Evolutionary conservation across 2,797 vertebrate genomes (phyloP), one percentile per base, ranked within the genome.

Genomic region (Sebastes diploproa): DNA sequence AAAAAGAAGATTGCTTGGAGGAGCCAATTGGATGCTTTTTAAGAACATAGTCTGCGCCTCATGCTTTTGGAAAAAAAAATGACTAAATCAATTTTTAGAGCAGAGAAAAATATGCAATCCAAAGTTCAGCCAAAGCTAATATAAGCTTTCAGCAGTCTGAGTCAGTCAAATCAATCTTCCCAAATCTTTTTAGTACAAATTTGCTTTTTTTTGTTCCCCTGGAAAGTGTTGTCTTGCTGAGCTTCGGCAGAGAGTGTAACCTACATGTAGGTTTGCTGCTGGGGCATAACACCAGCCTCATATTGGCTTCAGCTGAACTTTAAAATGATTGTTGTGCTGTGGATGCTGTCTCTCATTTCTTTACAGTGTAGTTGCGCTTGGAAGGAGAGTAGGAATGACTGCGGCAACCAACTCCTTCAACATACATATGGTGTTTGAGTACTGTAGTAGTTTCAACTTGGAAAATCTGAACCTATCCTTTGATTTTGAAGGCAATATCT

Each of bases 21-120:
- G 18, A 36, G 79, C 77, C 77, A 80, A 12, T 2, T 75, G 38
- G 70, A 71, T 64, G 13, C 52, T 66, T 72, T 72, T 72, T 63
- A 50, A 42, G 72, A 32, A 18, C 8, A 54, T 30, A 50, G 23
- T 60, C 73, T 71, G 38, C 3, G 7, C 14, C 12, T 83, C 59
- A 3, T 34, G 36, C 27, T 50, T 81, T 72, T 74, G 2, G 63
- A 66, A n/a, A 72, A 38, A 71, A 63, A 29, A 29, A 81, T 59
- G 12, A 73, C 14, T 27, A 50, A 81, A 10, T 54, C 16, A 4
- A 2, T 62, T 72, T 68, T 68, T 38, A 55, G 29, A 75, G 14
- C 20, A 22, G 46, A 34, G 23, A 54, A 23, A 69, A 60, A 16
- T 34, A 12, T 69, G 66, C 18, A 55, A 61, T 56, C 25, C 7